These are phyloP conservation scores for Atrichornis clamosus DNA, from an alignment of 2,113 vertebrate species.

Conservation along the genomic window DNA sequence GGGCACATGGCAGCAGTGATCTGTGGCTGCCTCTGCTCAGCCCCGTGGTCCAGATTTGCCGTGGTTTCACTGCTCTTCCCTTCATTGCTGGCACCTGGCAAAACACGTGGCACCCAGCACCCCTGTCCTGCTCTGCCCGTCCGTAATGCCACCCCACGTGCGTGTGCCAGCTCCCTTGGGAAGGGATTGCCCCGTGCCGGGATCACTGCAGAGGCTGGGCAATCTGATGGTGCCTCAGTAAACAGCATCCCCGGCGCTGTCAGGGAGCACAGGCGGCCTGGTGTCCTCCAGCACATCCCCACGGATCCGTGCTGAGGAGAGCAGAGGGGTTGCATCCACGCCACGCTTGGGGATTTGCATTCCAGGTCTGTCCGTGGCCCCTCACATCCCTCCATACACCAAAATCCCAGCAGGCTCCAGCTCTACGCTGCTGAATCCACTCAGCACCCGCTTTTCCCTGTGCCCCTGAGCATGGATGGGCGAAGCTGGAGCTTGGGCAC, in stretches of 20 bases:
- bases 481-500: background rate
- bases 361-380: background rate
- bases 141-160: rapidly evolving
- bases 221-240: rapidly evolving
- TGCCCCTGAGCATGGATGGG: background rate
- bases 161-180: background rate
- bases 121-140: background rate
- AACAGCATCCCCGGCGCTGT: background rate
- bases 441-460: background rate
- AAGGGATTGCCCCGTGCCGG: rapidly evolving
- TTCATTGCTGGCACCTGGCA: rapidly evolving
- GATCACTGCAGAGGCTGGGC: background rate
- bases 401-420: background rate
- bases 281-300: background rate
- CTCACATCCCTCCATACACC: background rate
- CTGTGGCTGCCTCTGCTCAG: background rate
- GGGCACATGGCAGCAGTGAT: background rate
- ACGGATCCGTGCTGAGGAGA: rapidly evolving
- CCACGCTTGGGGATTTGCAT: rapidly evolving
- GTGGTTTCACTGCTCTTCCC: rapidly evolving
- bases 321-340: background rate
- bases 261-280: background rate
- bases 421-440: rapidly evolving
- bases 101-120: background rate
- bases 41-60: rapidly evolving